A percentile compares a stretch with the other conserved stretches of the same genome.
Evolutionary conservation across 2,888 invertebrate species (phyloP).

Genomic region (Psylliodes chrysocephalus): DNA sequence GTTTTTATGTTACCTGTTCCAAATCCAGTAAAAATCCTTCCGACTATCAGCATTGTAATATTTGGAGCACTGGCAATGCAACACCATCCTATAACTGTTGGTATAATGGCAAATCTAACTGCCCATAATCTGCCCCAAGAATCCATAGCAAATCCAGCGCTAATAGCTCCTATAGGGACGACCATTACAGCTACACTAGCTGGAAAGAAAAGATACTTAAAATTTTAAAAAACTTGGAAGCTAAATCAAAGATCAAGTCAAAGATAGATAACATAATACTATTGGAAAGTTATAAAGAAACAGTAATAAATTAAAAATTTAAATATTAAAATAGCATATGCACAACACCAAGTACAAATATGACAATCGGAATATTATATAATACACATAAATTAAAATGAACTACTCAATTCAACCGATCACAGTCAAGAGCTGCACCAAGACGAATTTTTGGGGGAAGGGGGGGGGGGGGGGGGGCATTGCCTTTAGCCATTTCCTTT

Average conservation of each 20-base stretch:
- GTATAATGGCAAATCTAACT: slow-evolving; percentile 68
- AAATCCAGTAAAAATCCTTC: slow-evolving; percentile 65
- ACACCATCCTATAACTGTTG: slow-evolving; percentile 68
- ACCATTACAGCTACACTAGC: slow-evolving; percentile 70
- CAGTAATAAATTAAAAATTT: no score
- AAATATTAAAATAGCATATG: no score
- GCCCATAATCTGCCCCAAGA: slow-evolving; percentile 68
- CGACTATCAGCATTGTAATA: slow-evolving; percentile 66
- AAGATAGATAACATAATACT: background rate
- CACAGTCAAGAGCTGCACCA: no score
- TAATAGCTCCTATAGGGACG: slow-evolving; percentile 68
- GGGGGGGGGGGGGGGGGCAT: no score
- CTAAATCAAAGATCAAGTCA: no score
- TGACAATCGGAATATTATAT: no score
- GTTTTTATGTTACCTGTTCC: slow-evolving; percentile 66
- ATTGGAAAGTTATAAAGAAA: no score
- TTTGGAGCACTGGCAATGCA: slow-evolving; percentile 67
- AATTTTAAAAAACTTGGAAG: slow-evolving; percentile 4
- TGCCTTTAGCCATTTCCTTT: no score
- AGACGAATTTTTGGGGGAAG: no score
- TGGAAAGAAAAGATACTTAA: slow-evolving; percentile 50
- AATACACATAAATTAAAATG: no score
- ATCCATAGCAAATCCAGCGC: slow-evolving; percentile 70
- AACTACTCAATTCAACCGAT: no score
- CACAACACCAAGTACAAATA: no score